Base-by-base conservation (phyloP, 2,113 vertebrate species). In the Cyanoliseus patagonus region DNA sequence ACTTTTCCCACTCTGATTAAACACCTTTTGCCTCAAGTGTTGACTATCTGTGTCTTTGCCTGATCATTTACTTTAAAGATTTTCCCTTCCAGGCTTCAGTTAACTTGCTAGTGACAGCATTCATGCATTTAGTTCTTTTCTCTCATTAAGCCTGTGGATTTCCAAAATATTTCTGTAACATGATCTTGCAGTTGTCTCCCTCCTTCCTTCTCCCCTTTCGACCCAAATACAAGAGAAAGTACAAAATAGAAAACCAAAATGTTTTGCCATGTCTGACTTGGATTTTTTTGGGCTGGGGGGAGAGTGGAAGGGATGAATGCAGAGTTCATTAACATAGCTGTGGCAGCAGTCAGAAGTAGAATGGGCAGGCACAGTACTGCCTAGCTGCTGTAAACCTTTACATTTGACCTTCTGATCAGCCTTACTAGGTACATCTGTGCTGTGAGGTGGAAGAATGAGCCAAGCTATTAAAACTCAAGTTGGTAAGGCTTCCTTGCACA, bases 81-180 rank as follows among this genome's bases (percentile, higher is more conserved):
- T 96, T 94, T 94, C 51, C 14, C 59, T 67, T 44, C 4, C n/a
- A 16, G 7, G 9, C 10, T 91, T n/a, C 41, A 72, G 91, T 41
- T 94, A 82, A 90, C 72, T 83, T 93, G 64, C 79, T 67, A 67
- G 72, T 80, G 82, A 92, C 68, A 83, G 35, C 42, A 81, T 76
- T 86, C 67, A 53, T 53, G 53, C 46, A 55, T 77, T 83, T 49
- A 74, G 51, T 59, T 70, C 63, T 91, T 66, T 79, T 74, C 61
- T 90, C 79, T 96, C 64, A 81, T 88, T 88, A 90, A 88, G 77
- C 35, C 55, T 44, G 39, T 81, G 79, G 59, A 86, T 88, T 95
- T 96, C 78, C 72, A 81, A 86, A 93, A 81, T 91, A 93, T 62
- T 88, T 47, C 42, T 92, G 90, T 59, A 83, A 83, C 0, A 1